Evolutionary conservation across 2,113 vertebrate species (phyloP), one percentile per base, ranked within the genome.

Genomic region (Amphiprion percula): DNA sequence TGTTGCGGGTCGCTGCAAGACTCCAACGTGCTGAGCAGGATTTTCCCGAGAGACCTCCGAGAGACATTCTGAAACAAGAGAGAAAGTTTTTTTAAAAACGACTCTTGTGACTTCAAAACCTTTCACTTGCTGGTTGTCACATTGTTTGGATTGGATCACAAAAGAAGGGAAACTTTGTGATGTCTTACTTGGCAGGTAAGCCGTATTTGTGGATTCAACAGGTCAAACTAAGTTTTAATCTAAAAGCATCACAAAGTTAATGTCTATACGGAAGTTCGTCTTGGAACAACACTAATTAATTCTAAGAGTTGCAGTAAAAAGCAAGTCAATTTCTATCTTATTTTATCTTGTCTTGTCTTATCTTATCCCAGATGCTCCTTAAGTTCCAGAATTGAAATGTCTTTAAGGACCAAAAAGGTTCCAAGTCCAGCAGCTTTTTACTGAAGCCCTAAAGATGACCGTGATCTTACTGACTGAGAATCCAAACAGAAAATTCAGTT

Each of bases 11-110:
- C 96, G 54, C 47, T 90, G 90, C 95, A 96, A 49, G 95, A 95
- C 79, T 97, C 97, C 96, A 98, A 91, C 12, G 97, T 96, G 91
- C 92, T 97, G 90, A 99, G 94, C 91, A 99, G 74, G 82, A 97
- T 97, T 95, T 96, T 98, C 79, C 97, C 97, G 67, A 99, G 88
- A 70, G 96, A 95, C 91, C 94, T 90, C 76, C 96, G 95, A 0
- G 97, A 97, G 72, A 99, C 92, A 10, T 97, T 96, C 98, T 94
- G 92, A 88, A 94, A 93, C 37, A 70, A 79, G 74, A 88, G 58
- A 37, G 8, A 37, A 9, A 66, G 49, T n/a, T 39, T 0, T 61
- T 33, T 28, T 85, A 26, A 33, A 68, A 53, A 55, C 37, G 41
- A 26, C 24, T 59, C 53, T 28, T 12, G 23, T 46, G 30, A 62